A percentile compares a stretch with the other conserved stretches of the same genome.
phyloP scores from a whole-genome alignment of 2,797 vertebrate genomes.

The Limnodromus scolopaceus region DNA sequence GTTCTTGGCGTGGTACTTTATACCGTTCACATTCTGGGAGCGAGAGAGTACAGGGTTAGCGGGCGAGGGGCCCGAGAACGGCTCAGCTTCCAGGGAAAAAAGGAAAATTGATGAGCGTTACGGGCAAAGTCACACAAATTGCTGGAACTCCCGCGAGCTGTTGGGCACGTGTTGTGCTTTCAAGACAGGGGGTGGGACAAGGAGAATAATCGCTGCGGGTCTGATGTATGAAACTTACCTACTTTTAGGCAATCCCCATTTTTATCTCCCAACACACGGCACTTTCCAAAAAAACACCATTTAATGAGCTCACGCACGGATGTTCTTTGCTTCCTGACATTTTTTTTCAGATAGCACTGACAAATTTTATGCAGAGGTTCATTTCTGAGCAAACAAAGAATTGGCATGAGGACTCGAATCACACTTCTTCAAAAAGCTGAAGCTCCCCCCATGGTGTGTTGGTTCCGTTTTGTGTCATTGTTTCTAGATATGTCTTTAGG shows the following conservation, averaged over 20 bases:
- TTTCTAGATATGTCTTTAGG: slow-evolving; percentile 23
- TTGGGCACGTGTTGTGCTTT: rapidly evolving
- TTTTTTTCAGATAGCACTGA: neutral
- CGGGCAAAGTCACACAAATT: rapidly evolving
- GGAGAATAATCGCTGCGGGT: neutral
- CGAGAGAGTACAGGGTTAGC: slow-evolving; percentile 1
- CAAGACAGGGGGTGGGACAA: neutral
- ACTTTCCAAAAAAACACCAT: neutral
- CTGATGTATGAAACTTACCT: neutral
- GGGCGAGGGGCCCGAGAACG: rapidly evolving
- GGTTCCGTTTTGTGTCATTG: slow-evolving; percentile 34
- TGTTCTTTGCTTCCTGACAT: neutral
- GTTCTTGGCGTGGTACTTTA: slow-evolving; percentile 99
- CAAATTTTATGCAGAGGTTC: neutral
- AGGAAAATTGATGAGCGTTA: rapidly evolving
- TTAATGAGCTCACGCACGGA: neutral
- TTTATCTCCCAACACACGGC: rapidly evolving
- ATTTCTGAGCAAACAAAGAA: slow-evolving; percentile 36
- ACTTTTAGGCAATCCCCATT: neutral
- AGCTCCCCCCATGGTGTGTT: neutral
- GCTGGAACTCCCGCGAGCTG: rapidly evolving
- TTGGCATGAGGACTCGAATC: neutral
- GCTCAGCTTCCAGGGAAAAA: neutral
- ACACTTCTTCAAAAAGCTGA: slow-evolving; percentile 12
- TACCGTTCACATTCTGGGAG: slow-evolving; percentile 96